Base-by-base conservation (phyloP, 2,113 vertebrate genomes). In the Sitta europaea region DNA sequence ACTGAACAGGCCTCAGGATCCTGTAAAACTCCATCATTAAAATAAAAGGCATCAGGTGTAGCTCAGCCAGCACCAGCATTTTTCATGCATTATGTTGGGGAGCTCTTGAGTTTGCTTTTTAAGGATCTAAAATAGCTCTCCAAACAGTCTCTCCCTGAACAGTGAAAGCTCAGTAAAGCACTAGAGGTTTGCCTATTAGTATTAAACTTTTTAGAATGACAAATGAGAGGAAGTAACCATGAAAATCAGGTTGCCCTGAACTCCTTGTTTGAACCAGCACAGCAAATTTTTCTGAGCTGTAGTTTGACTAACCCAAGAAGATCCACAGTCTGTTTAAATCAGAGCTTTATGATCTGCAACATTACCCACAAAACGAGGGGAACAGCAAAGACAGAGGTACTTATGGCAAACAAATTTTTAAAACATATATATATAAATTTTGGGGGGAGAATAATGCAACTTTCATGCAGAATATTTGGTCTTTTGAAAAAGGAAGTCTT, bases 221-320 rank as follows among this genome's bases (percentile, higher is more conserved):
- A 98, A 98, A 98, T 97, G 97, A 97, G 97, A 94, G 96, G 88
- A 97, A 94, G 92, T 81, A 90, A 98, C 94, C 96, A 78, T 97
- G 97, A 98, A 95, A 94, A 94, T 75, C 66, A 88, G 50, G 86
- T 86, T 98, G 96, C 92, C 96, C 96, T 96, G 54, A 97, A 92
- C 76, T 93, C 58, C 73, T 54, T 74, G 40, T 86, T 42, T 71
- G 90, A 94, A 88, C 62, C 51, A 89, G 73, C 50, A 80, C 19
- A 66, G 95, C 85, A 67, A 8, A 59, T 78, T 92, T 92, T 93
- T 97, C 70, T 85, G 45, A 90, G 63, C 68, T 92, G 47, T 58
- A 53, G 48, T 85, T 92, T 92, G 62, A 90, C 77, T 77, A 90
- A 36, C 15, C 14, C 59, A 43, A 86, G 67, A 96, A 96, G 79